A percentile compares a stretch with the other conserved stretches of the same genome.
These are phyloP conservation scores for Leptopterna dolabrata DNA, from an alignment of 2,888 invertebrate genomes.

Conservation along the genomic window DNA sequence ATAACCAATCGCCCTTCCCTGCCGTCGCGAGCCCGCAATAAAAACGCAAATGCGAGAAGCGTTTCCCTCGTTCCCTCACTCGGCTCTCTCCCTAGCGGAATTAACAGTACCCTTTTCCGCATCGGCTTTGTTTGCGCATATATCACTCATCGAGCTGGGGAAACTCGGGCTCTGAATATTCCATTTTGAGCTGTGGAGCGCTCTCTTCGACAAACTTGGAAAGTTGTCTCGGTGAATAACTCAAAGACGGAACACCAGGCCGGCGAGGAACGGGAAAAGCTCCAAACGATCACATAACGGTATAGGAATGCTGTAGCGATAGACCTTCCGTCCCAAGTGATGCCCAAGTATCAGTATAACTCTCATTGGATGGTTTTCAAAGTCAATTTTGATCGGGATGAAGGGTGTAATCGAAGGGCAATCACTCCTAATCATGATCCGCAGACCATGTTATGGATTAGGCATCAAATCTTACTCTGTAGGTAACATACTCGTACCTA, in stretches of 20 bases:
- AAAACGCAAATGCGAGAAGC: slow-evolving; percentile 52
- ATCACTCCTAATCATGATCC: no score
- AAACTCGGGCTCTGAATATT: slow-evolving; percentile 20
- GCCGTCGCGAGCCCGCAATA: slow-evolving; percentile 50
- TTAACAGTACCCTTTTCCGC: slow-evolving; percentile 33
- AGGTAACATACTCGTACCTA: no score
- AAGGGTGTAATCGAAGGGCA: no score
- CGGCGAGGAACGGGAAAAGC: no score
- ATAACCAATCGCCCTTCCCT: slow-evolving; percentile 51
- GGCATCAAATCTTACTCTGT: no score
- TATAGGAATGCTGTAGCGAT: no score
- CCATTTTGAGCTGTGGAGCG: neutral
- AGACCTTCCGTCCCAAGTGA: no score
- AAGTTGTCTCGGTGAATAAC: neutral
- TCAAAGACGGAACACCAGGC: neutral
- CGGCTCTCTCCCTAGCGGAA: slow-evolving; percentile 40
- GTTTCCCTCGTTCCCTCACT: neutral
- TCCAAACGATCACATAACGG: no score
- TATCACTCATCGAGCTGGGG: neutral
- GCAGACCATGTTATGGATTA: no score
- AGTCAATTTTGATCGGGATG: no score
- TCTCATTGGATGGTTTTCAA: no score
- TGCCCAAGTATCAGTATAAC: no score
- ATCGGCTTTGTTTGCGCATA: slow-evolving; percentile 45
- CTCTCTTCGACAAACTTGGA: neutral